Base-by-base conservation (phyloP, 2,113 vertebrate species). In the Chroicocephalus ridibundus region DNA sequence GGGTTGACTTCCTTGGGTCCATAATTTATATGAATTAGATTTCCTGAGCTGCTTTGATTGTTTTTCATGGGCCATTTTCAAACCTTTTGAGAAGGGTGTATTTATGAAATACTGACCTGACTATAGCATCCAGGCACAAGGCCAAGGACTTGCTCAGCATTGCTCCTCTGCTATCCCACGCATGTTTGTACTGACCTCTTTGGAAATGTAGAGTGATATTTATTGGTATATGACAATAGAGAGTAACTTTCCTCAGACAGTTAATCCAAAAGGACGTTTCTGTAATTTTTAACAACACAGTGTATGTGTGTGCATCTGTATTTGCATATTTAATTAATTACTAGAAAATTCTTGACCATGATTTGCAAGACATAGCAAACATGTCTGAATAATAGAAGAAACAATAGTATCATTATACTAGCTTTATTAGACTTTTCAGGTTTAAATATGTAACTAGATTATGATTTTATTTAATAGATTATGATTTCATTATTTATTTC, bases 381-480 rank as follows among this genome's bases (percentile, higher is more conserved):
- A 70, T 42, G 19, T 87, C 76, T 93, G 92, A 97, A 88, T 91
- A 90, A 88, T 13, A 68, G 82, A 84, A 88, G 85, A 94, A 96
- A 94, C 74, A 93, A 95, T 79, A 78, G 79, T 78, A 71, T 91
- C 81, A 86, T 97, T 96, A 92, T 84, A 93, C 87, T 90, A 79
- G n/a, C 93, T 97, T 97, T 96, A 95, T 97, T 97, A 95, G 92
- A 92, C 92, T 97, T 97, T 70, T 94, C 82, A 88, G 83, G 61
- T 89, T 88, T 82, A 88, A 93, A 95, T 88, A 92, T 90, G 60
- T 95, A 92, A 85, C 90, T 82, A 85, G 84, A 66, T 93, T 77
- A 75, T 86, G 26, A 54, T 94, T 98, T 82, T 84, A 88, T 80
- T 96, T 71, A 88, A 88, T 82, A 82, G 92, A 90, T 79, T 82